Percentiles rank a stretch among this genome's conserved stretches.
phyloP scores from a whole-genome alignment of 30 jellyfish, hydroid and myxozoan species.

The Cassiopea andromeda region DNA sequence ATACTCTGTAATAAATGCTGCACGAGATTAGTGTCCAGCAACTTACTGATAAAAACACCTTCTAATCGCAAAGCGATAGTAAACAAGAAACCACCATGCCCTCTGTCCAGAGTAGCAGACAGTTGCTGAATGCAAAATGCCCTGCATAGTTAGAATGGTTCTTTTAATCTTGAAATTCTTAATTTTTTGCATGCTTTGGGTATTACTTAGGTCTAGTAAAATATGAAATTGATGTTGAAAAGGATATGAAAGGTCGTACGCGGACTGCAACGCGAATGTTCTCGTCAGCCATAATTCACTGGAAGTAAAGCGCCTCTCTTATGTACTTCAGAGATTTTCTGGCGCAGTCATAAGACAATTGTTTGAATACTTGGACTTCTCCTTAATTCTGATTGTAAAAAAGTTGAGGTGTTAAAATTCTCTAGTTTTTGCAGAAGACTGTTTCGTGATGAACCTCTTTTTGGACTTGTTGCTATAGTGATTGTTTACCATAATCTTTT shows the following conservation, averaged over 20 bases:
- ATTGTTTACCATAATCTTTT: not conserved
- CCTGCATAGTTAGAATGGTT: too few species aligned
- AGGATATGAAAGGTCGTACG: slow-evolving; percentile 95
- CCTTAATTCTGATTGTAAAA: not conserved
- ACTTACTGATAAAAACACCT: too few species aligned
- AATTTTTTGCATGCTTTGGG: not conserved
- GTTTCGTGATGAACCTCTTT: slow-evolving; percentile 28
- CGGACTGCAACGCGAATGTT: slow-evolving; percentile 93
- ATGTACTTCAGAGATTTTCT: not conserved
- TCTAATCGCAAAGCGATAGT: too few species aligned
- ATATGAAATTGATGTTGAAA: slow-evolving; percentile 9
- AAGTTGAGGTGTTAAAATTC: not conserved
- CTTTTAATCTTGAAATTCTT: too few species aligned
- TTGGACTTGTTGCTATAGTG: slow-evolving; percentile 13
- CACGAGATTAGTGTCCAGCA: too few species aligned
- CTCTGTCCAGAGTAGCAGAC: too few species aligned
- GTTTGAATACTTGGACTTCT: not conserved
- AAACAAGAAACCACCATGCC: too few species aligned
- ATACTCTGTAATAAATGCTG: too few species aligned
- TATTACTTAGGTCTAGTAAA: not conserved
- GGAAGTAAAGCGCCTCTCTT: not conserved
- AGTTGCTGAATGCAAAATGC: too few species aligned
- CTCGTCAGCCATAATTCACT: slow-evolving; percentile 68
- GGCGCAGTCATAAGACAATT: not conserved
- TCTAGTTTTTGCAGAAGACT: not conserved